Evolutionary conservation across 2,797 vertebrate genomes (phyloP).

Genomic region (Lophotriccus pileatus): DNA sequence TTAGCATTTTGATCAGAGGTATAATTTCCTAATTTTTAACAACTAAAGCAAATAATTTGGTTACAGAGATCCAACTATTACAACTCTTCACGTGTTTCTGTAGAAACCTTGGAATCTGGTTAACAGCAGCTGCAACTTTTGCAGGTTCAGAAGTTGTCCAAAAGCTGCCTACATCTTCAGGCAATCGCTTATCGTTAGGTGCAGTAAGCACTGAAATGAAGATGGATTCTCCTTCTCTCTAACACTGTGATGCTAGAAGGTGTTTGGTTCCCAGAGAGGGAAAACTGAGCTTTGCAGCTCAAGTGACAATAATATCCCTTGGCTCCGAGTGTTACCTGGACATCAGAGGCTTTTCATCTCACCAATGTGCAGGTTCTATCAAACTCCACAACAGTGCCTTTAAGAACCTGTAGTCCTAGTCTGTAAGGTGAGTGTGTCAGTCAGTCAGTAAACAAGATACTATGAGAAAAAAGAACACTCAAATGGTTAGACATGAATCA

Average conservation of each 20-base stretch:
- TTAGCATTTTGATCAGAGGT: neutral
- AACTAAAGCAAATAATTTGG: neutral
- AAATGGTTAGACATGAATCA: neutral
- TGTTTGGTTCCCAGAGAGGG: neutral
- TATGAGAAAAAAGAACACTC: neutral
- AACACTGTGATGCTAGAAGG: neutral
- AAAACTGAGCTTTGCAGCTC: neutral
- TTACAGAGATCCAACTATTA: neutral
- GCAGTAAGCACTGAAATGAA: neutral
- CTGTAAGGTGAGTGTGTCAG: neutral
- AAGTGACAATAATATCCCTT: neutral
- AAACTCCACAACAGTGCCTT: neutral
- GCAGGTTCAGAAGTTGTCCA: neutral
- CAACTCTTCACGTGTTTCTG: neutral
- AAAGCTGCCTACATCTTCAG: neutral
- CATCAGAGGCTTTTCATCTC: neutral
- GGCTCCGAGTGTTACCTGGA: neutral
- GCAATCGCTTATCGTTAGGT: neutral
- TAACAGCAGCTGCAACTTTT: neutral
- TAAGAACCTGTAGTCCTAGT: neutral
- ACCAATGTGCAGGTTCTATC: neutral
- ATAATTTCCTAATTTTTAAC: neutral
- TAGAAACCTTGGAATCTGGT: neutral
- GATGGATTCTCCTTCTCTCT: neutral
- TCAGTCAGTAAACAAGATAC: neutral